phyloP scores from a whole-genome alignment of 2,888 invertebrate genomes.

The Thumatha senex region DNA sequence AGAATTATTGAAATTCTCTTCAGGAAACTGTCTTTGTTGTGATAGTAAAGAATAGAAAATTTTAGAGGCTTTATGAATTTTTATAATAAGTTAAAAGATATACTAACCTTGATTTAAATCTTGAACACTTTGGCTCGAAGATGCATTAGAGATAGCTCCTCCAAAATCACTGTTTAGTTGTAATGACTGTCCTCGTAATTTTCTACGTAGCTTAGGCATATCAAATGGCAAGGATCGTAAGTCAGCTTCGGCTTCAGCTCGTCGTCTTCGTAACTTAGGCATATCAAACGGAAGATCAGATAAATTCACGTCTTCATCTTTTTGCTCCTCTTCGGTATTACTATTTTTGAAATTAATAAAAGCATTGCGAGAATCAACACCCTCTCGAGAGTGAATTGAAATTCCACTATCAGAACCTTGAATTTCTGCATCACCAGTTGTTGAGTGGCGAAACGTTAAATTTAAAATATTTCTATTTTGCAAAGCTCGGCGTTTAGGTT shows the following conservation, averaged over 20 bases:
- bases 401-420: constrained; percentile 95
- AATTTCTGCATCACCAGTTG: constrained; percentile 88
- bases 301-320: constrained; percentile 86
- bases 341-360: constrained; percentile 85
- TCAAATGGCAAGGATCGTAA: constrained; percentile 93
- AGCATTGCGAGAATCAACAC: constrained; percentile 87
- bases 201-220: constrained; percentile 93
- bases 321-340: constrained; percentile 77
- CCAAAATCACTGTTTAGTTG: constrained; percentile 86
- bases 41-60: background rate
- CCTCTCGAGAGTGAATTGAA: constrained; percentile 92
- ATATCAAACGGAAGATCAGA: constrained; percentile 94
- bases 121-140: constrained; percentile 91
- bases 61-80: background rate
- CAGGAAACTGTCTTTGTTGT: constrained; percentile 8
- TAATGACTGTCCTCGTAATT: constrained; percentile 85
- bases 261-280: constrained; percentile 91
- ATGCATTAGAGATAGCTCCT: constrained; percentile 89
- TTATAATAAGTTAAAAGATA: constrained; percentile 4
- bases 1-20: constrained; percentile 29
- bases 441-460: constrained; percentile 85
- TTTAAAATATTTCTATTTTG: constrained; percentile 91
- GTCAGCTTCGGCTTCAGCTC: constrained; percentile 90
- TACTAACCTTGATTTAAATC: constrained; percentile 87
- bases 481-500: constrained; percentile 86